phyloP scores from a whole-genome alignment of 1,140 invertebrate species.

The Calycopis cecrops region DNA sequence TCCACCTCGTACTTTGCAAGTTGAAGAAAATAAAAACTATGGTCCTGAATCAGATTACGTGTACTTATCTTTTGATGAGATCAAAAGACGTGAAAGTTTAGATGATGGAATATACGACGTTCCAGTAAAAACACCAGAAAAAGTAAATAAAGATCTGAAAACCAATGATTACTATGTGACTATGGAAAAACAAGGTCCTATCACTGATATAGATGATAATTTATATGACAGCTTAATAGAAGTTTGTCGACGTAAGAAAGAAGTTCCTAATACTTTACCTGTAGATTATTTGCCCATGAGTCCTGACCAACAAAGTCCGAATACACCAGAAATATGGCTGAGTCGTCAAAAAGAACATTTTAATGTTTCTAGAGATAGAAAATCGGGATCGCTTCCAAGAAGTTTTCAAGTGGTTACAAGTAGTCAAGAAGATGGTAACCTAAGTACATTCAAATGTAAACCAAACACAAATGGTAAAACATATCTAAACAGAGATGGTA shows the following conservation, averaged over 20 bases:
- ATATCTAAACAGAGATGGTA: conserved; percentile 73
- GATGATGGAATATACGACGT: conserved; percentile 69
- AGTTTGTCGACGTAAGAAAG: conserved; percentile 53
- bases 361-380: conserved; percentile 73
- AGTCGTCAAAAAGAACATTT: conserved; percentile 73
- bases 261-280: conserved; percentile 36
- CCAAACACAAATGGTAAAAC: conserved; percentile 69
- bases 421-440: conserved; percentile 50
- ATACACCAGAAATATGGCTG: conserved; percentile 72
- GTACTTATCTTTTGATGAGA: conserved; percentile 63
- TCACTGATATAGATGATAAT: conserved; percentile 40
- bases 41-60: conserved; percentile 70
- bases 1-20: background rate
- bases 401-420: conserved; percentile 81
- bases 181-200: conserved; percentile 48
- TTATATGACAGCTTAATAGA: conserved; percentile 59
- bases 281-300: conserved; percentile 64
- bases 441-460: conserved; percentile 66
- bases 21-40: conserved; percentile 20
- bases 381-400: conserved; percentile 85
- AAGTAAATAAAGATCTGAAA: conserved; percentile 30
- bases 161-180: conserved; percentile 47
- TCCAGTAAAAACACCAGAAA: conserved; percentile 58
- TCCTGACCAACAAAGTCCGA: conserved; percentile 67
- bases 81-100: conserved; percentile 45